A percentile compares a stretch with the other conserved stretches of the same genome.
phyloP scores from a whole-genome alignment of 2,797 vertebrate genomes.

The Melanogrammus aeglefinus region DNA sequence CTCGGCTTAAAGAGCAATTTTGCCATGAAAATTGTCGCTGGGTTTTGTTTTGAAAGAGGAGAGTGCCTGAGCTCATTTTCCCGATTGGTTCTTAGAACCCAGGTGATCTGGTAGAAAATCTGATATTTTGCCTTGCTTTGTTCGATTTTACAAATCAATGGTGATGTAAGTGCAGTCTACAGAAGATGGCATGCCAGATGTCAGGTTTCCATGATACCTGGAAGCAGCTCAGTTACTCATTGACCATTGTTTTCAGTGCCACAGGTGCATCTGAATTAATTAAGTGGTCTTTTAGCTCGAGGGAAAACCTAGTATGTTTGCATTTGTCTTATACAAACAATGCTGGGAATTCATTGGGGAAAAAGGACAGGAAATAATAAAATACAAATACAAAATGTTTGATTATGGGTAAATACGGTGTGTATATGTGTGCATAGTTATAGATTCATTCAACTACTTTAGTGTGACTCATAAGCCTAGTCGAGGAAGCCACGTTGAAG shows the following conservation, averaged over 20 bases:
- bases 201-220: conserved; percentile 18
- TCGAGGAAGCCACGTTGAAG: conserved; percentile 22
- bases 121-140: background rate
- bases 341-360: conserved; percentile 6
- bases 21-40: background rate
- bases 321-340: background rate
- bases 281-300: conserved; percentile 7
- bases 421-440: conserved; percentile 43
- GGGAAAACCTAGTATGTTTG: conserved; percentile 28
- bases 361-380: conserved; percentile 4
- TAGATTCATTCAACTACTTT: conserved; percentile 26
- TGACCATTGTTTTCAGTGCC: conserved; percentile 11
- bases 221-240: conserved; percentile 34
- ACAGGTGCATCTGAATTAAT: conserved; percentile 29
- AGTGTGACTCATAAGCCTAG: conserved; percentile 10
- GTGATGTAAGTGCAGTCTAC: background rate
- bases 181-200: background rate
- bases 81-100: too few species aligned
- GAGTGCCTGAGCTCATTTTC: background rate
- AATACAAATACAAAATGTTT: background rate
- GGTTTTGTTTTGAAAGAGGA: background rate
- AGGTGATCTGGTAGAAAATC: background rate
- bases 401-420: background rate
- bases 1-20: background rate
- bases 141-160: background rate